phyloP scores from a whole-genome alignment of 1,140 invertebrate genomes.

The Drosophila nebulosa region DNA sequence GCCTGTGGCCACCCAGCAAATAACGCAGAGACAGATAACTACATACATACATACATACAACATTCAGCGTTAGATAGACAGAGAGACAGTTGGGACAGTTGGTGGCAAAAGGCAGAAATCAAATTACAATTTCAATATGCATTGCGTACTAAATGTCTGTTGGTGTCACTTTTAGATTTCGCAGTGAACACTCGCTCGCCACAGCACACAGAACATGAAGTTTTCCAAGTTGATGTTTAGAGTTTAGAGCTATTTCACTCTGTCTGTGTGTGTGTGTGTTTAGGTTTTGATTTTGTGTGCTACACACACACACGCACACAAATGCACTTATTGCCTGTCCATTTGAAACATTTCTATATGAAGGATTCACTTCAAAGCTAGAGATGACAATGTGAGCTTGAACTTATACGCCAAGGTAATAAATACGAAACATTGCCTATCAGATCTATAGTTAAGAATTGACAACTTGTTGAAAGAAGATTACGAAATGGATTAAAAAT shows the following conservation, averaged over 20 bases:
- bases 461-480: too few species aligned
- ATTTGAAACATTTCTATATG: constrained; percentile 42
- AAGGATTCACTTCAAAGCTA: background rate
- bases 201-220: constrained; percentile 48
- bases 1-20: background rate
- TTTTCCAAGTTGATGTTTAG: constrained; percentile 65
- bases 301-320: constrained; percentile 31
- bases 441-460: too few species aligned
- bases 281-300: constrained; percentile 62
- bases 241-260: constrained; percentile 20
- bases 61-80: constrained; percentile 3
- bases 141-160: constrained; percentile 73
- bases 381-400: constrained; percentile 12
- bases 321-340: constrained; percentile 66
- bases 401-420: background rate
- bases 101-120: constrained; percentile 73
- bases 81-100: constrained; percentile 54
- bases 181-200: constrained; percentile 37
- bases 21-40: constrained; percentile 1
- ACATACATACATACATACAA: too few species aligned
- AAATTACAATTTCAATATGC: constrained; percentile 79
- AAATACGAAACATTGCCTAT: too few species aligned
- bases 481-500: too few species aligned
- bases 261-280: constrained; percentile 5
- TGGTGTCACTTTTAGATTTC: constrained; percentile 68